These are phyloP conservation scores for Uropetala carovei DNA, from an alignment of 2,888 invertebrate genomes.

Conservation along the genomic window DNA sequence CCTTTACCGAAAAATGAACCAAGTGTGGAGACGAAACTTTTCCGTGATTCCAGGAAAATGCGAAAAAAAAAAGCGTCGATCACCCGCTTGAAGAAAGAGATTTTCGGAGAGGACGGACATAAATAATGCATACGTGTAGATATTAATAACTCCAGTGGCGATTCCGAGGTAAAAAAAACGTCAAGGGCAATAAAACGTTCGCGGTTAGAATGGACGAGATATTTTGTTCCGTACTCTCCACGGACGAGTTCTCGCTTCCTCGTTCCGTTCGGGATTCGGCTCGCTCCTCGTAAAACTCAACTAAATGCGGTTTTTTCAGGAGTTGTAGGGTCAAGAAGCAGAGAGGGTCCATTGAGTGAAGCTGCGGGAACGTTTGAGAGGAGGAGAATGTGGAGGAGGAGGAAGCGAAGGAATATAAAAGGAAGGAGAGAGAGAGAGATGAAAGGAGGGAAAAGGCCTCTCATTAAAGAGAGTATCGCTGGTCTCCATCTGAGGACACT, in stretches of 20 bases:
- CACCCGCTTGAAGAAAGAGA: too few relatives aligned
- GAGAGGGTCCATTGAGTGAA: background rate
- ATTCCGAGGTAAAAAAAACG: too few relatives aligned
- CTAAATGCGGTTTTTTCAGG: background rate
- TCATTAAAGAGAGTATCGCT: slow-evolving; percentile 20
- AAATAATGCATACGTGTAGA: too few relatives aligned
- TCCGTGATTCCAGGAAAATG: too few relatives aligned
- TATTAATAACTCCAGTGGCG: too few relatives aligned
- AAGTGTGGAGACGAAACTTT: too few relatives aligned
- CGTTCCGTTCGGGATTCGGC: slow-evolving; percentile 10
- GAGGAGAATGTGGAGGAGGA: background rate
- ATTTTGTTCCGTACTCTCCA: background rate
- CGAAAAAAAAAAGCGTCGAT: too few relatives aligned
- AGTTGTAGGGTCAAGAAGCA: background rate
- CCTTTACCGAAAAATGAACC: too few relatives aligned
- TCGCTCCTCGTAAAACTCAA: slow-evolving; percentile 10
- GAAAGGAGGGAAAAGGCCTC: slow-evolving; percentile 12
- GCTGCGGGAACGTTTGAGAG: background rate
- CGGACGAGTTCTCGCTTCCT: background rate
- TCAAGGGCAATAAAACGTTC: too few relatives aligned
- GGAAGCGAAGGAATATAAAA: background rate
- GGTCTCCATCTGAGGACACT: slow-evolving; percentile 13
- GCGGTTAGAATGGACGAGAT: background rate
- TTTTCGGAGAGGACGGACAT: too few relatives aligned
- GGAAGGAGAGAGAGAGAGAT: background rate